phyloP scores from a whole-genome alignment of 2,113 vertebrate genomes.

The Mionectes macconnelli region DNA sequence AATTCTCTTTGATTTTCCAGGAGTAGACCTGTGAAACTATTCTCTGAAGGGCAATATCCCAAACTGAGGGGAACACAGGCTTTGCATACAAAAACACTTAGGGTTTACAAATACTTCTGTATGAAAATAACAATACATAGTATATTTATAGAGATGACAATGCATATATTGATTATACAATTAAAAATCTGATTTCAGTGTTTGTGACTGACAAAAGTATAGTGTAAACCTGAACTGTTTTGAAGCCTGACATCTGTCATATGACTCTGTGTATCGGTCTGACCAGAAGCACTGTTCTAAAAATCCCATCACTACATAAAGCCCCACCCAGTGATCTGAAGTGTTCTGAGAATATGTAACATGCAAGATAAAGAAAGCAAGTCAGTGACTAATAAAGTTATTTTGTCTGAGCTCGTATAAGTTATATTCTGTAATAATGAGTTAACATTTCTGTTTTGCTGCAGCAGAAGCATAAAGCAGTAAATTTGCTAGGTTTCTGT shows the following conservation, averaged over 20 bases:
- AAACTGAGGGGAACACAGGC: neutral
- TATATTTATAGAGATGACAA: neutral
- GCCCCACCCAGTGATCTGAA: neutral
- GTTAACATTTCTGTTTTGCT: neutral
- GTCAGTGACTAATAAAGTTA: neutral
- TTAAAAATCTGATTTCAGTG: neutral
- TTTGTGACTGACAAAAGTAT: neutral
- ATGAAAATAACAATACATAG: neutral
- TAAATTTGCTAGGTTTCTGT: constrained; percentile 13
- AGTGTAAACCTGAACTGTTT: neutral
- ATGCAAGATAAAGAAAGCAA: neutral
- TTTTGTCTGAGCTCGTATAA: neutral
- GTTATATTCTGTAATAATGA: neutral
- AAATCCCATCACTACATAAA: neutral
- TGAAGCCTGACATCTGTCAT: neutral
- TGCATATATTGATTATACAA: neutral
- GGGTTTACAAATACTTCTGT: neutral
- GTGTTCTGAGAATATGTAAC: neutral
- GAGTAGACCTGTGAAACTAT: neutral
- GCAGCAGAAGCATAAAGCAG: neutral
- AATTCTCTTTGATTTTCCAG: constrained; percentile 60
- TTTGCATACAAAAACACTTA: neutral
- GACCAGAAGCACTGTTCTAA: neutral
- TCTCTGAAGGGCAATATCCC: constrained; percentile 16
- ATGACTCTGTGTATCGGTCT: neutral